A percentile compares a stretch with the other conserved stretches of the same genome.
Evolutionary conservation across 2,797 vertebrate genomes (phyloP).

Genomic region (Sebastes iracundus): DNA sequence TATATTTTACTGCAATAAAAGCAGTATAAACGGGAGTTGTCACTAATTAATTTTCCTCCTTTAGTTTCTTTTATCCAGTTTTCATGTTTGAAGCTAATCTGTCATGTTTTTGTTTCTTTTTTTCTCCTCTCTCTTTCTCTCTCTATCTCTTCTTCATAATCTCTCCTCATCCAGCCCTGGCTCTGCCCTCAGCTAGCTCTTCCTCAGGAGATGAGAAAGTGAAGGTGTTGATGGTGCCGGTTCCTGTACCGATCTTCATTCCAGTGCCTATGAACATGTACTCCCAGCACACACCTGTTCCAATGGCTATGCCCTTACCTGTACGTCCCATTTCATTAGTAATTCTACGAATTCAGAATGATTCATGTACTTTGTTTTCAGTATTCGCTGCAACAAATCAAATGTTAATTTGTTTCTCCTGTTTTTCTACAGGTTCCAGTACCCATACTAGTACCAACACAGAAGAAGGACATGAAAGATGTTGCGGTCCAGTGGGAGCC

Average conservation of each 20-base stretch:
- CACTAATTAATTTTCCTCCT: too few relatives aligned
- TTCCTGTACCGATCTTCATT: slow-evolving; percentile 92
- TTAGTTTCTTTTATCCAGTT: not conserved
- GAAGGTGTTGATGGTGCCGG: slow-evolving; percentile 85
- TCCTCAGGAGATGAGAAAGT: slow-evolving; percentile 65
- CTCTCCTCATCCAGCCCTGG: slow-evolving; percentile 4
- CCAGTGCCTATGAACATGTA: slow-evolving; percentile 96
- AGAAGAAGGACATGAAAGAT: slow-evolving; percentile 85
- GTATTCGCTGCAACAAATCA: not conserved
- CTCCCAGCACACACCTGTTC: slow-evolving; percentile 91
- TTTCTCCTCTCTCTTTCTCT: not conserved
- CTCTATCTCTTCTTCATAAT: not conserved
- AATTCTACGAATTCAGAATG: not conserved
- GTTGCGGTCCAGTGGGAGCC: slow-evolving; percentile 83
- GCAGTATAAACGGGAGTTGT: not conserved
- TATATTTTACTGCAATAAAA: not conserved
- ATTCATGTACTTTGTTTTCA: not conserved
- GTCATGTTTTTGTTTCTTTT: not conserved
- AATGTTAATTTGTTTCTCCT: not conserved
- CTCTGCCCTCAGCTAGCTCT: not conserved
- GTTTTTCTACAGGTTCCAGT: slow-evolving; percentile 86
- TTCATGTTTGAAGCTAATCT: not conserved
- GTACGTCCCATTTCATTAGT: slow-evolving; percentile 71
- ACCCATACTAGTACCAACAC: slow-evolving; percentile 86
- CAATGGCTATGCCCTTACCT: slow-evolving; percentile 88